A percentile compares a stretch with the other conserved stretches of the same genome.
These are phyloP conservation scores for Clistopyga incitator DNA, from an alignment of 2,888 invertebrate species.

Conservation along the genomic window DNA sequence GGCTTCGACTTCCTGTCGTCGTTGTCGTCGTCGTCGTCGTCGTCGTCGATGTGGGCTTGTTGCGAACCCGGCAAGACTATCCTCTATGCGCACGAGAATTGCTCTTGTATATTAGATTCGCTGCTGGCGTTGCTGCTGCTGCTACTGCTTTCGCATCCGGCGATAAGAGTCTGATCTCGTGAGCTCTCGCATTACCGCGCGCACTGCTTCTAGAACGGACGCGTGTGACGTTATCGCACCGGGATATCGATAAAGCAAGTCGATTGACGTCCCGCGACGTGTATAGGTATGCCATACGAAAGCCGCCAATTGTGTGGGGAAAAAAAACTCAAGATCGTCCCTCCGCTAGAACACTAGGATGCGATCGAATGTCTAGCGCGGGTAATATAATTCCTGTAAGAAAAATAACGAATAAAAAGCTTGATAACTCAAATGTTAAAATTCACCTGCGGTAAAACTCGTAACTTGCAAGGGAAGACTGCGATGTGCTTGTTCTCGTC, in stretches of 20 bases:
- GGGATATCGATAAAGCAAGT: slow-evolving; percentile 66
- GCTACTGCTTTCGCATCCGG: slow-evolving; percentile 67
- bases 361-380: neutral
- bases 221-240: slow-evolving; percentile 58
- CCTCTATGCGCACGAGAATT: slow-evolving; percentile 26
- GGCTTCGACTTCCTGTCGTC: slow-evolving; percentile 66
- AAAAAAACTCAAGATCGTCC: neutral
- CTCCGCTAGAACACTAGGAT: neutral
- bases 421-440: slow-evolving; percentile 24
- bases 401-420: neutral
- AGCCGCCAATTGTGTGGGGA: neutral
- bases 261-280: slow-evolving; percentile 35
- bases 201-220: slow-evolving; percentile 47
- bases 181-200: slow-evolving; percentile 53
- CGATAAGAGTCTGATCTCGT: slow-evolving; percentile 65
- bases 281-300: slow-evolving; percentile 16
- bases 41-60: neutral
- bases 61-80: slow-evolving; percentile 7
- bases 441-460: slow-evolving; percentile 89
- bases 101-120: slow-evolving; percentile 50
- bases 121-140: neutral
- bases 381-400: neutral
- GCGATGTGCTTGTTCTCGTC: slow-evolving; percentile 98
- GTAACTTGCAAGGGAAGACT: slow-evolving; percentile 98
- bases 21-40: neutral